phyloP scores from a whole-genome alignment of 2,888 invertebrate genomes.

The Rhagonycha fulva region DNA sequence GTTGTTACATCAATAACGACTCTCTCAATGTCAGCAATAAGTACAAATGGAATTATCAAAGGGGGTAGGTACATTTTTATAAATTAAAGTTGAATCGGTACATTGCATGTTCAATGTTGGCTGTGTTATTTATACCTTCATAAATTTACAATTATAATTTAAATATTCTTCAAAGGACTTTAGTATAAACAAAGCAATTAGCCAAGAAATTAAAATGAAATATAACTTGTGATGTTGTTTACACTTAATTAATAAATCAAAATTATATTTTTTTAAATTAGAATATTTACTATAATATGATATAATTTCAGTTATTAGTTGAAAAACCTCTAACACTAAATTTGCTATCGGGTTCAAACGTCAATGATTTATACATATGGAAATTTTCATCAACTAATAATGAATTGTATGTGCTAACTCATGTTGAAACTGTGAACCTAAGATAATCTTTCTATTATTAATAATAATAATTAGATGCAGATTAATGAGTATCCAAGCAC shows the following conservation, averaged over 20 bases:
- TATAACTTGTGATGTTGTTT: not conserved
- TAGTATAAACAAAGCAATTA: conserved; percentile 14
- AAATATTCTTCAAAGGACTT: not conserved
- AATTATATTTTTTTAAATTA: not conserved
- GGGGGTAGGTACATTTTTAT: conserved; percentile 68
- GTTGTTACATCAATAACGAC: conserved; percentile 90
- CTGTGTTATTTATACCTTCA: not conserved
- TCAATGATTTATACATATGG: not conserved
- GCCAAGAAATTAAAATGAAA: not conserved
- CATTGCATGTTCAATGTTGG: not conserved
- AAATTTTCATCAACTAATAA: not conserved
- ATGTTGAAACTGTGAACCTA: not conserved
- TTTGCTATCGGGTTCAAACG: not conserved
- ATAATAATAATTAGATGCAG: not conserved
- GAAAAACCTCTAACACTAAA: not conserved
- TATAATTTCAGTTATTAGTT: too few species aligned
- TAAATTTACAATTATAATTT: not conserved
- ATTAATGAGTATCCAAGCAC: not conserved
- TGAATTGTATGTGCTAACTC: too few species aligned
- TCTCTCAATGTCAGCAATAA: conserved; percentile 96
- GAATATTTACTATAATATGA: too few species aligned
- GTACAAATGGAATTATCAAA: conserved; percentile 97
- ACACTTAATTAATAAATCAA: not conserved
- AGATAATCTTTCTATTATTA: not conserved
- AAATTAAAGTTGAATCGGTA: not conserved